Conservation (phyloP, 1,140 invertebrate genomes). For the Amyelois transitella region DNA sequence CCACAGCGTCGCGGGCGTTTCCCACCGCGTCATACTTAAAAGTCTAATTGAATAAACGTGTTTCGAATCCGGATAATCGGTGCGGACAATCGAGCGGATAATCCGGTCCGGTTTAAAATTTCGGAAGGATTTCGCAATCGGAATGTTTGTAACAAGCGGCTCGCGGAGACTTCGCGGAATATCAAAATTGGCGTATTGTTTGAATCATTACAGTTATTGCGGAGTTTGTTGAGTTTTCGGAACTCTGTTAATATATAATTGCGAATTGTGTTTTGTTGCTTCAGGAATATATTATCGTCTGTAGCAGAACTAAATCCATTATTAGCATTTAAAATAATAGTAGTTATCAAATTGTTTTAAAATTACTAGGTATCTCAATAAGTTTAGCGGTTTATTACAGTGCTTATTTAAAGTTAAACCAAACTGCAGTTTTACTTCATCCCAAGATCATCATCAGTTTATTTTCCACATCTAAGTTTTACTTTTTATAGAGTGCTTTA, state of each 20-base stretch:
- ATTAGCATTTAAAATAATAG: too few relatives aligned
- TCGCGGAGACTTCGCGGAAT: neutral
- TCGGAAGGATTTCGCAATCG: neutral
- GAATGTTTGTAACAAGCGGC: neutral
- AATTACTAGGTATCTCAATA: too few relatives aligned
- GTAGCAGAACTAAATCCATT: too few relatives aligned
- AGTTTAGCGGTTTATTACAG: too few relatives aligned
- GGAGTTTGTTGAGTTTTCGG: neutral
- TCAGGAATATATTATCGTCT: too few relatives aligned
- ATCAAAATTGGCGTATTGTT: neutral
- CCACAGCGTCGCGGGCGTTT: neutral
- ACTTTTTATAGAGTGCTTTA: too few relatives aligned
- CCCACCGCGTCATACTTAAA: neutral
- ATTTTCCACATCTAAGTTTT: too few relatives aligned
- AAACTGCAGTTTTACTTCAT: too few relatives aligned
- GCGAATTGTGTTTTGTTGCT: neutral
- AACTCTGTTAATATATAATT: neutral
- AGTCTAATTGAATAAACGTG: neutral
- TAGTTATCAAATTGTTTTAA: too few relatives aligned
- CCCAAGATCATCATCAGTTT: too few relatives aligned
- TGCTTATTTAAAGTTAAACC: too few relatives aligned
- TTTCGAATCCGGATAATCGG: neutral
- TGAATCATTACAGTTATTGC: neutral
- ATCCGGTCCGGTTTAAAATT: neutral
- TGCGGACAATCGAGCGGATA: neutral